Evolutionary conservation across 2,113 vertebrate species (phyloP).

Genomic region (Gymnarchus niloticus): DNA sequence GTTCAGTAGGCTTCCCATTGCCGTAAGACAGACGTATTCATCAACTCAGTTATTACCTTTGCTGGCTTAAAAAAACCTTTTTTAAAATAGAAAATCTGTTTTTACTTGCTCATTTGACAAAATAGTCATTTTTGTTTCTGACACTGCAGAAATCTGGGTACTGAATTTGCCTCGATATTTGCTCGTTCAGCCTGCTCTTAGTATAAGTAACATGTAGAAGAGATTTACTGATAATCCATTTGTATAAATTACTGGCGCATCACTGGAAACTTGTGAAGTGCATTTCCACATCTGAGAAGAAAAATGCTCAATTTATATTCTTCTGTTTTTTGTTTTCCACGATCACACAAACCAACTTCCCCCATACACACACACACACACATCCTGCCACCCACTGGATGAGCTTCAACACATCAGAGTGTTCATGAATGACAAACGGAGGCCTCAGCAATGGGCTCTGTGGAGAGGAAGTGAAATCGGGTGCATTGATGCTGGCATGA

Average conservation of each 20-base stretch:
- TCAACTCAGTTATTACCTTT: slow-evolving; percentile 46
- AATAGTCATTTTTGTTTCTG: slow-evolving; percentile 45
- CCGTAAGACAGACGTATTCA: slow-evolving; percentile 44
- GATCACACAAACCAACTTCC: neutral
- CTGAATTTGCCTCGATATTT: slow-evolving; percentile 24
- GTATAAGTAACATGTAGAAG: slow-evolving; percentile 20
- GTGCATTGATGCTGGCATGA: slow-evolving; percentile 47
- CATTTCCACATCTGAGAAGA: slow-evolving; percentile 29
- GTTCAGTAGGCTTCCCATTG: slow-evolving; percentile 52
- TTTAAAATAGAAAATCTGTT: slow-evolving; percentile 41
- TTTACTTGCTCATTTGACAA: slow-evolving; percentile 34
- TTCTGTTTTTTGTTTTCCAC: slow-evolving; percentile 36
- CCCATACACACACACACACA: neutral
- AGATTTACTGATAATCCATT: slow-evolving; percentile 21
- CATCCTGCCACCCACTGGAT: slow-evolving; percentile 34
- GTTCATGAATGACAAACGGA: slow-evolving; percentile 65
- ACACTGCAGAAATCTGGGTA: slow-evolving; percentile 35
- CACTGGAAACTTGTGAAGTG: neutral
- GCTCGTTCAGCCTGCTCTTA: slow-evolving; percentile 1
- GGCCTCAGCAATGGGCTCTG: slow-evolving; percentile 46
- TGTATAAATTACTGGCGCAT: slow-evolving; percentile 3
- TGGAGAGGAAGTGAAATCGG: slow-evolving; percentile 55
- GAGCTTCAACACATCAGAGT: slow-evolving; percentile 48
- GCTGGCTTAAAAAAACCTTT: slow-evolving; percentile 52
- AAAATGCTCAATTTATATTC: slow-evolving; percentile 53